Evolutionary conservation across 1,140 invertebrate species (phyloP).

Genomic region (Patella vulgata): DNA sequence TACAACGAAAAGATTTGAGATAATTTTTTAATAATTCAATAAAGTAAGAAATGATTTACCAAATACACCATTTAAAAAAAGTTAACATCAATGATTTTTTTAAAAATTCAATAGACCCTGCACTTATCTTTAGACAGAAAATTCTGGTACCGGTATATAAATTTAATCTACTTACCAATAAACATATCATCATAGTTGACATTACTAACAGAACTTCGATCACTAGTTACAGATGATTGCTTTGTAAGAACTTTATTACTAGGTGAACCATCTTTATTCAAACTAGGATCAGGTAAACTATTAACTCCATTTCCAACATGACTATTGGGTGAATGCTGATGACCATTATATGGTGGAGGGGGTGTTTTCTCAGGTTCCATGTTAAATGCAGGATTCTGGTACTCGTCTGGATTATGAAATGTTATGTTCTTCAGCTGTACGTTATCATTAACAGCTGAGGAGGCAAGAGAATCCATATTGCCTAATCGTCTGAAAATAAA

Average conservation of each 20-base stretch:
- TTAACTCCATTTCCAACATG: neutral
- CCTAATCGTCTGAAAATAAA: too few species aligned
- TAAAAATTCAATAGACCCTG: neutral
- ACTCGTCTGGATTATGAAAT: neutral
- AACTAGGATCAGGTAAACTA: neutral
- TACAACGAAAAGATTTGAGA: too few species aligned
- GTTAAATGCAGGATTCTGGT: neutral
- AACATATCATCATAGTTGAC: constrained; percentile 39
- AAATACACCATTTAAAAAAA: too few species aligned
- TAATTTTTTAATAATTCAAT: too few species aligned
- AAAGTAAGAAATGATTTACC: too few species aligned
- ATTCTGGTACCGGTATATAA: neutral
- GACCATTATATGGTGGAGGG: constrained; percentile 2
- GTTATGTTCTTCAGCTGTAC: too few species aligned
- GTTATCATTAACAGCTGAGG: too few species aligned
- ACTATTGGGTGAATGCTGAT: neutral
- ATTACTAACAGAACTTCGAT: constrained; percentile 33
- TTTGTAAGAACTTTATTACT: neutral
- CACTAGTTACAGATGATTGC: neutral
- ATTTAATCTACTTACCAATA: constrained; percentile 26
- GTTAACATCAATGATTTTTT: too few species aligned
- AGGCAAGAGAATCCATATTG: too few species aligned
- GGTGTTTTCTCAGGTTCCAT: neutral
- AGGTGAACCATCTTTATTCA: neutral
- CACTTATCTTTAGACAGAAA: neutral